Conservation (phyloP, 1,140 invertebrate genomes). For the Caenorhabditis brenneri region DNA sequence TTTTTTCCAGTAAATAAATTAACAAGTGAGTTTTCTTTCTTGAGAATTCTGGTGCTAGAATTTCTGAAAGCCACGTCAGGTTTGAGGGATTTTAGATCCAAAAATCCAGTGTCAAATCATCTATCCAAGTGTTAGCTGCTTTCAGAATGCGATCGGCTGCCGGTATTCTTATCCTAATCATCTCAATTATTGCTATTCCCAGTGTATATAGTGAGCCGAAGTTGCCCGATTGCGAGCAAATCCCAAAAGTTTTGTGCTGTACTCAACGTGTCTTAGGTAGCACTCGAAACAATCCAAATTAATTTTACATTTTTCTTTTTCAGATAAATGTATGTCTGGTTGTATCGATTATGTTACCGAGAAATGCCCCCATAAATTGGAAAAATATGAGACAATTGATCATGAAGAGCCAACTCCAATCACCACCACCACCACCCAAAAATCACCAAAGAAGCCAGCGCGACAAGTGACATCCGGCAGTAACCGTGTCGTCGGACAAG, state of each 20-base stretch:
- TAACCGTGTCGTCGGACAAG: slow-evolving; percentile 28
- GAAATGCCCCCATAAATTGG: slow-evolving; percentile 64
- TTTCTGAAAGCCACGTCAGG: too few species aligned
- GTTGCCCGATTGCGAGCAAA: slow-evolving; percentile 61
- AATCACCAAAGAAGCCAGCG: background rate
- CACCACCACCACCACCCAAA: slow-evolving; percentile 28
- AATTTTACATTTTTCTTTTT: background rate
- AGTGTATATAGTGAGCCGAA: slow-evolving; percentile 44
- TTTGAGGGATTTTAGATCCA: too few species aligned
- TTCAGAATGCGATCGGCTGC: slow-evolving; percentile 43
- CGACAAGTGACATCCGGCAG: background rate
- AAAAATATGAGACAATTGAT: slow-evolving; percentile 59
- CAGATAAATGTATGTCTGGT: slow-evolving; percentile 63
- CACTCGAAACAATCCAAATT: background rate
- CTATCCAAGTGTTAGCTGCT: too few species aligned
- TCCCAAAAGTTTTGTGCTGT: slow-evolving; percentile 65
- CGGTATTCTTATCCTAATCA: slow-evolving; percentile 41
- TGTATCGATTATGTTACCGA: slow-evolving; percentile 62
- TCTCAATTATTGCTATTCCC: background rate
- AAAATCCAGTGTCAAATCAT: too few species aligned
- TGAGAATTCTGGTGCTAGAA: too few species aligned
- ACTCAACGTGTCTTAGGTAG: slow-evolving; percentile 62
- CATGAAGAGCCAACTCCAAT: slow-evolving; percentile 42
- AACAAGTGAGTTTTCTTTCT: slow-evolving; percentile 5
- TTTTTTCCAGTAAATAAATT: slow-evolving; percentile 38